Evolutionary conservation across 1,140 invertebrate species (phyloP).

Genomic region (Ceratina australensis): DNA sequence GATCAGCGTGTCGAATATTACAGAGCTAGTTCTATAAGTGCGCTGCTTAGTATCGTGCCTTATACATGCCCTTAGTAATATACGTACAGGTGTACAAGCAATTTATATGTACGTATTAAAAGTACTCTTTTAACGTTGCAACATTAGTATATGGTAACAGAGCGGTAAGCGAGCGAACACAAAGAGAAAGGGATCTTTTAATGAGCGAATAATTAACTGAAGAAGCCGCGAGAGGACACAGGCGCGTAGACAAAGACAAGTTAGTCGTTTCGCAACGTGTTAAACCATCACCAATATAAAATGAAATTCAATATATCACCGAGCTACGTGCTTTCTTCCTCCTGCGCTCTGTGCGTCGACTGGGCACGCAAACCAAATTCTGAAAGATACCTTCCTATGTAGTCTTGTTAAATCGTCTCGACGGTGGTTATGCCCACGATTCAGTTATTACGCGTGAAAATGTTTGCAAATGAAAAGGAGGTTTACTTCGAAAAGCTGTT

Average conservation of each 20-base stretch:
- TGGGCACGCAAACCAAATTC: slow-evolving; percentile 73
- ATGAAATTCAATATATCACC: slow-evolving; percentile 67
- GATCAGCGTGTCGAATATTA: too few species aligned
- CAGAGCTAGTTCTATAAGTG: background rate
- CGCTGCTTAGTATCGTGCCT: background rate
- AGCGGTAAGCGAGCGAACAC: background rate
- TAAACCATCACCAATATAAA: slow-evolving; percentile 49
- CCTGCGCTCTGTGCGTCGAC: slow-evolving; percentile 65
- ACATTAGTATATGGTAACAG: background rate
- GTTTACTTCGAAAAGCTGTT: background rate
- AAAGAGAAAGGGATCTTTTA: background rate
- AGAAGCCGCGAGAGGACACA: background rate
- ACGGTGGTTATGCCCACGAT: background rate
- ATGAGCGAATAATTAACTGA: background rate
- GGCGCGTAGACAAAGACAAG: background rate
- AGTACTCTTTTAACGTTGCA: slow-evolving; percentile 18
- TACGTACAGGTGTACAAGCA: background rate
- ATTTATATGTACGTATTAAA: slow-evolving; percentile 3
- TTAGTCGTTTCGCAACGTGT: background rate
- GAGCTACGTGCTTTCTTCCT: slow-evolving; percentile 70
- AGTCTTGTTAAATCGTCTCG: background rate
- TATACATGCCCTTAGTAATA: slow-evolving; percentile 15
- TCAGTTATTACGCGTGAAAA: background rate
- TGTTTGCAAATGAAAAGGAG: background rate
- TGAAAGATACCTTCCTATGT: slow-evolving; percentile 74